phyloP scores from a whole-genome alignment of 2,797 vertebrate genomes.

The Lithobates pipiens region DNA sequence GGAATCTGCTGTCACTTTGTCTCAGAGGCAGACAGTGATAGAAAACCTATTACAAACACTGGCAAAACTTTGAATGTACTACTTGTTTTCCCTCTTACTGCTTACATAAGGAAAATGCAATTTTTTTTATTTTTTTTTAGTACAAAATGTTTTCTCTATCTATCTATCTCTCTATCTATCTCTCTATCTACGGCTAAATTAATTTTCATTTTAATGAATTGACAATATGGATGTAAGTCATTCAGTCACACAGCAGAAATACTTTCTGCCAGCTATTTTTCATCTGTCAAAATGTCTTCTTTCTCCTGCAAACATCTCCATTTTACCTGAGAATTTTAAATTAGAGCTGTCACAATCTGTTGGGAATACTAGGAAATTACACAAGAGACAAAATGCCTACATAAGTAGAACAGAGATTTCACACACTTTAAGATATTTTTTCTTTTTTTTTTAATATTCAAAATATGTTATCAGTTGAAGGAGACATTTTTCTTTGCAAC shows the following conservation, averaged over 20 bases:
- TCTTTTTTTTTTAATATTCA: not conserved
- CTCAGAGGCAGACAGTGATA: slow-evolving; percentile 48
- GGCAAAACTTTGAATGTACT: slow-evolving; percentile 33
- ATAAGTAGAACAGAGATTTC: slow-evolving; percentile 6
- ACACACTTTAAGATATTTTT: not conserved
- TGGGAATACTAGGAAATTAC: slow-evolving; percentile 27
- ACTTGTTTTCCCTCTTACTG: not conserved
- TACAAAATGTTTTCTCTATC: slow-evolving; percentile 4
- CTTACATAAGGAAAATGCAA: not conserved
- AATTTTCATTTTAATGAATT: slow-evolving; percentile 31
- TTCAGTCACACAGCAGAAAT: slow-evolving; percentile 5
- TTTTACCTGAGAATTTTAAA: slow-evolving; percentile 32
- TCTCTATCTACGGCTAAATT: slow-evolving; percentile 1
- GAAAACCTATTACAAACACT: slow-evolving; percentile 33
- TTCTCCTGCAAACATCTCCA: slow-evolving; percentile 18
- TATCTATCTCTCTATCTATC: slow-evolving; percentile 41
- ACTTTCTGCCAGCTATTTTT: slow-evolving; percentile 20
- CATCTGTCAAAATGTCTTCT: slow-evolving; percentile 42
- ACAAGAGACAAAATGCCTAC: slow-evolving; percentile 26
- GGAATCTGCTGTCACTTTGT: slow-evolving; percentile 57
- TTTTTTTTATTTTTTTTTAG: not conserved
- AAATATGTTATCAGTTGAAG: not conserved
- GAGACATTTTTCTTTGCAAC: not conserved
- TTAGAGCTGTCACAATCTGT: slow-evolving; percentile 30
- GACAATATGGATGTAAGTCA: slow-evolving; percentile 23